Evolutionary conservation across 2,113 vertebrate species (phyloP), one percentile per base, ranked within the genome.

Genomic region (Brachionichthys hirsutus): DNA sequence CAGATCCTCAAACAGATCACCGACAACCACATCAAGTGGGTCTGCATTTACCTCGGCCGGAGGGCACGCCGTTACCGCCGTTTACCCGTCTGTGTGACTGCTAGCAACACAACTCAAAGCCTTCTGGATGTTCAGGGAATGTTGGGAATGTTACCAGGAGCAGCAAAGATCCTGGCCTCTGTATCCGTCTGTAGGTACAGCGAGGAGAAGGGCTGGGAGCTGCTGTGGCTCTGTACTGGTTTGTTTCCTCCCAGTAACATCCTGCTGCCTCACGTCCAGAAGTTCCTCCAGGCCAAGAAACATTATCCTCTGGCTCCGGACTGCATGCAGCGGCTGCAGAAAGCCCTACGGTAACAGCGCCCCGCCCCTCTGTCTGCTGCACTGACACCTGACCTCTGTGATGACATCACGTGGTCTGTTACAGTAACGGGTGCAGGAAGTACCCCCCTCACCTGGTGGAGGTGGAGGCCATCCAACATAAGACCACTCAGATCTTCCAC

Each of bases 401-500:
- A 10, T 38, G 36, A 38, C 12, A 12, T 38, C 6, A 38, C 12
- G 36, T 38, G 36, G 12, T 38, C 30, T 45, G 40, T 44, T 24
- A 16, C 19, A 99, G 97, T 70, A 99, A 98, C 0, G 97, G 97
- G 16, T 95, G 94, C 7, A 93, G 97, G 66, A 99, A 98, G 82
- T 99, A 98, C 50, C 95, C 97, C 0, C 97, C 97, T 17, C 97
- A 99, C 75, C 83, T 98, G 74, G 97, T 99, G 64, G 97, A 99
- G 85, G 97, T 99, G 55, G 97, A 98, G 81, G 97, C 97, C 55
- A 99, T 99, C 80, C 97, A 99, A 81, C 97, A 99, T 87, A 98
- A 98, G 75, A 99, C 97, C 0, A 99, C 96, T 0, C 97, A 99
- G 88, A 98, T 99, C 80, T 99, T 98, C 88, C 97, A 99, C 85